Evolutionary conservation across 2,888 invertebrate species (phyloP), one percentile per base, ranked within the genome.

Genomic region (Coelopa pilipes): DNA sequence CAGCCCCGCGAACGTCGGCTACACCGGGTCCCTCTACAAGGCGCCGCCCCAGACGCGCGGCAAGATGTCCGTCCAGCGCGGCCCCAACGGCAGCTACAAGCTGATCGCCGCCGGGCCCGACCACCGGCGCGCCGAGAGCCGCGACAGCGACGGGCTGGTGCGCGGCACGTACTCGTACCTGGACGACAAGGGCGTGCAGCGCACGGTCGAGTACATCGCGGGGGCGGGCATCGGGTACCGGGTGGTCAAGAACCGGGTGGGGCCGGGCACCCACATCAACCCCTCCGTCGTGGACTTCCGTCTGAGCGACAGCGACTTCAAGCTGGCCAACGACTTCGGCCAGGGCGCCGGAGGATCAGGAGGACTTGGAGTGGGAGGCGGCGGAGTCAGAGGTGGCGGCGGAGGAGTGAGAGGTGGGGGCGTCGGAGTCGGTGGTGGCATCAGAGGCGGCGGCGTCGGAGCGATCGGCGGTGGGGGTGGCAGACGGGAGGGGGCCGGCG

Each of bases 141-240:
- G 93, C 76, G 93, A 93, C 77, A 89, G 93, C 0, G 90, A 90
- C 72, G 93, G 93, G 17, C 90, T 93, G 78, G 93, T 93, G 1
- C 88, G 93, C 78, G 94, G 94, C 49, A 93, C 93, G 0, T 94
- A 93, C 88, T 93, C 93, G 0, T 94, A 93, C 83, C 86, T 94
- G 19, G 94, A 94, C 79, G 93, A 94, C 81, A 93, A 93, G 87
- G 93, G 93, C 0, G 91, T 93, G 45, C 93, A 93, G 84, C 91
- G 91, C 78, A 92, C 93, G 0, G 93, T 94, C 0, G 92, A 94
- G 85, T 94, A 94, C 84, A 93, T 86, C 78, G 94, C 94, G 0
- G 94, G 94, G 0, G 93, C 94, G 0, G 92, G 88, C 76, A 94
- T 93, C 65, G 94, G 94, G 0, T 94, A 93, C 82, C 89, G 93